phyloP scores from a whole-genome alignment of 2,888 invertebrate genomes.

The Falcaria lacertinaria region DNA sequence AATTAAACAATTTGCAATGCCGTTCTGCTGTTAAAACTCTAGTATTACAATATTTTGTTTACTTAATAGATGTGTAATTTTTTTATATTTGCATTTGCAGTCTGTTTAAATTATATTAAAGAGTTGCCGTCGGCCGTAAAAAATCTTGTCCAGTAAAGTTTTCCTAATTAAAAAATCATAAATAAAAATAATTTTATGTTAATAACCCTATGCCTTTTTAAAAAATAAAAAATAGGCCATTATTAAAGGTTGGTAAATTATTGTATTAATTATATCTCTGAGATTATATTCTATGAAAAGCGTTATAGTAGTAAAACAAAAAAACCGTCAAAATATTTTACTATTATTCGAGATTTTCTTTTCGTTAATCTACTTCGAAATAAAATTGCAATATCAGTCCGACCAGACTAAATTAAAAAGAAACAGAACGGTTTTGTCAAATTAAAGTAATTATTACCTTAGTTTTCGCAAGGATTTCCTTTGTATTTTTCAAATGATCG shows the following conservation, averaged over 20 bases:
- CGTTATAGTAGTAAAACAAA: too few relatives aligned
- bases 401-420: neutral
- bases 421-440: neutral
- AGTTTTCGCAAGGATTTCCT: neutral
- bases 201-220: too few relatives aligned
- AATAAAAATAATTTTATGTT: too few relatives aligned
- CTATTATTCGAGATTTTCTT: too few relatives aligned
- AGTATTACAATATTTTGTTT: slow-evolving; percentile 15
- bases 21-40: slow-evolving; percentile 32
- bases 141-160: too few relatives aligned
- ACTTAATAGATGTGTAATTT: slow-evolving; percentile 14
- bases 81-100: slow-evolving; percentile 12
- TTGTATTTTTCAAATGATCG: slow-evolving; percentile 2
- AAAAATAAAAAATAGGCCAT: too few relatives aligned
- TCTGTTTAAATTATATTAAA: slow-evolving; percentile 14
- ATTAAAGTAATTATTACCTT: neutral
- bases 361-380: neutral
- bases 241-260: too few relatives aligned
- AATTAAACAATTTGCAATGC: slow-evolving; percentile 56
- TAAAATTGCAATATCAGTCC: neutral
- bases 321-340: too few relatives aligned
- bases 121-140: neutral
- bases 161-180: too few relatives aligned
- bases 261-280: too few relatives aligned
- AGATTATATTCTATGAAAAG: too few relatives aligned